Evolutionary conservation across 2,888 invertebrate genomes (phyloP), one percentile per base, ranked within the genome.

Genomic region (Andrena flavipes): DNA sequence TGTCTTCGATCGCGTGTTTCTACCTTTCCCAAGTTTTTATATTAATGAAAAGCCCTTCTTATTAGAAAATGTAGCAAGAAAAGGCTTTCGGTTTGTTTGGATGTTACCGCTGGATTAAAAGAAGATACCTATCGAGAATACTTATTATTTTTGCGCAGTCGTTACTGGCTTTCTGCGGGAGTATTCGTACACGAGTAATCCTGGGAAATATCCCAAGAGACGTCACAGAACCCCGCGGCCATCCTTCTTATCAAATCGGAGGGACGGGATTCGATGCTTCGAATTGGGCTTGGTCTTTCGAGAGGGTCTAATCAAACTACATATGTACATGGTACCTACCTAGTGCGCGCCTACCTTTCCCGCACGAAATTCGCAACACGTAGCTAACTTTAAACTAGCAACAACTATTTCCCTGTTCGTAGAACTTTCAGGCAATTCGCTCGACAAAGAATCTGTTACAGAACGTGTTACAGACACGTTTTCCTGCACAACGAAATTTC

Each of bases 351-450:
- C 4, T 16, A 2, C 10, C 26, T 51, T 69, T 35, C 35, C 20
- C 56, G 56, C 72, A 56, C 29, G 30, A 56, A 56, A 76, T 76
- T 72, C 64, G 7, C n/a, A 33, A 48, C 76, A 48, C 71, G 76
- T 71, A 56, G 42, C 8, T 7, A 16, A 48, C 63, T 33, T 10
- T 30, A 7, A 56, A 70, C 63, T 26, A 54, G 16, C 42, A 30
- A 30, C 42, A 7, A 42, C 42, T 63, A 63, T 63, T 76, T 72
- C 13, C 3, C 8, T 8, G 54, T 16, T 54, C 23, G 26, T 26
- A 7, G 8, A 20, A 51, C 35, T 69, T 29, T 62, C 16, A 5
- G 20, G 20, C 13, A 29, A 30, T 51, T 62, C 20, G 26, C 20
- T n/a, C 42, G 48, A 49, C 49, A 20, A 64, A n/a, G 10, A 51